These are phyloP conservation scores for Sitta carolinensis DNA, from an alignment of 2,797 vertebrate genomes.

Conservation along the genomic window DNA sequence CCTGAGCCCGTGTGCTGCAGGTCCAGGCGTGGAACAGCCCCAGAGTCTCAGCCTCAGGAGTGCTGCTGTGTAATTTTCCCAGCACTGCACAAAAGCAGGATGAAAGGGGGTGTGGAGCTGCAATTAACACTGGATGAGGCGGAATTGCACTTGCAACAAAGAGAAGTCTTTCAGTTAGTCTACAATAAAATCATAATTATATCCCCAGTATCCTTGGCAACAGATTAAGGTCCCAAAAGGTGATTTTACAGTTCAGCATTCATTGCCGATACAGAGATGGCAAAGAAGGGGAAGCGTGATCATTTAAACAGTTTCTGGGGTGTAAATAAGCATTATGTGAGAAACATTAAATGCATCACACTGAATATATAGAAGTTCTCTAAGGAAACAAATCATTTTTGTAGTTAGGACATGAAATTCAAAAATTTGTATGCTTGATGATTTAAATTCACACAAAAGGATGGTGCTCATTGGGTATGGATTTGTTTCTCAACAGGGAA, in stretches of 20 bases:
- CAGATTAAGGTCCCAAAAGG: conserved; percentile 5
- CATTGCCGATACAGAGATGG: background rate
- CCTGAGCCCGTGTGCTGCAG: background rate
- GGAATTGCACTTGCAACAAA: background rate
- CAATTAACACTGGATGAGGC: conserved; percentile 20
- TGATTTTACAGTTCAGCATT: conserved; percentile 6
- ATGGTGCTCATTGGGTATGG: background rate
- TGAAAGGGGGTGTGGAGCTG: conserved; percentile 1
- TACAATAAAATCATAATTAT: conserved; percentile 16
- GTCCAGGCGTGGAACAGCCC: accelerated
- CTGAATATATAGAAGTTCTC: background rate
- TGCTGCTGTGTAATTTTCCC: background rate
- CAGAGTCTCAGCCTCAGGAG: background rate
- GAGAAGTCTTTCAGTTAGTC: conserved; percentile 2
- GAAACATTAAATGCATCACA: background rate
- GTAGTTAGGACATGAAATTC: background rate
- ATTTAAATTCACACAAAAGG: background rate
- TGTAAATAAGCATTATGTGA: background rate
- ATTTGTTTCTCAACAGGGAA: background rate
- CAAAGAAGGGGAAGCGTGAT: background rate
- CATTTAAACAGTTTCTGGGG: background rate
- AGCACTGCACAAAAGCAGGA: background rate
- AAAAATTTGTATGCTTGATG: background rate
- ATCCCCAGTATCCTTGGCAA: conserved; percentile 25
- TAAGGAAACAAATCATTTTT: background rate